A percentile compares a stretch with the other conserved stretches of the same genome.
Evolutionary conservation across 2,888 invertebrate species (phyloP).

Genomic region (Eupithecia subumbrata): DNA sequence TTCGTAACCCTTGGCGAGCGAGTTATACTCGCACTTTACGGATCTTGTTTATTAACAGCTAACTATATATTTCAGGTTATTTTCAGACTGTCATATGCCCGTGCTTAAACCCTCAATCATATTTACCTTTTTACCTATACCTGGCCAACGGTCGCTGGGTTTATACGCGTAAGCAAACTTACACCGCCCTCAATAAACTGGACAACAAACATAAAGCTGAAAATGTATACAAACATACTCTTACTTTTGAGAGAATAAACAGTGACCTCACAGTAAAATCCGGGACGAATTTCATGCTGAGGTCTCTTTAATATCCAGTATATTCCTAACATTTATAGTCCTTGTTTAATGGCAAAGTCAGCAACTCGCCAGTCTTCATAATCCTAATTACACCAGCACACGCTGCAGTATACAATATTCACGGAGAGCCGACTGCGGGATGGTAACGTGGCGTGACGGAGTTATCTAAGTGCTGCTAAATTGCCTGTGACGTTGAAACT

Average conservation of each 20-base stretch:
- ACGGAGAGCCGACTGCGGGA: conserved; percentile 49
- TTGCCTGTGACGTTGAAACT: conserved; percentile 63
- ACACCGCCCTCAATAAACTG: conserved; percentile 2
- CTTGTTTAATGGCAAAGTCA: background rate
- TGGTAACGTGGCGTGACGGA: conserved; percentile 66
- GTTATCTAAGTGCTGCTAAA: conserved; percentile 69
- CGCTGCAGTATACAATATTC: conserved; percentile 33
- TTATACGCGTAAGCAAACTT: background rate
- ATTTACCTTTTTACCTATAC: background rate
- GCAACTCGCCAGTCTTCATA: background rate
- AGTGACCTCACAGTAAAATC: conserved; percentile 33
- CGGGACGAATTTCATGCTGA: conserved; percentile 29
- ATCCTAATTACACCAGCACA: conserved; percentile 13
- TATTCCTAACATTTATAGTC: conserved; percentile 9
- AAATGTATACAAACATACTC: background rate
- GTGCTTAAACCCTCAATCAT: background rate
- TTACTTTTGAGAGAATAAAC: background rate
- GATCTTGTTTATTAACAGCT: no score
- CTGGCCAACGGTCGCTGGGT: background rate
- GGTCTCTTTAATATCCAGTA: background rate
- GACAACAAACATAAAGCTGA: background rate
- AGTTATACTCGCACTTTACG: no score
- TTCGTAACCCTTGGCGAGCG: no score
- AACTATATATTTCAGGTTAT: background rate
- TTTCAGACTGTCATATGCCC: background rate